Evolutionary conservation across 2,797 vertebrate species (phyloP), one percentile per base, ranked within the genome.

Genomic region (Momotus momota): DNA sequence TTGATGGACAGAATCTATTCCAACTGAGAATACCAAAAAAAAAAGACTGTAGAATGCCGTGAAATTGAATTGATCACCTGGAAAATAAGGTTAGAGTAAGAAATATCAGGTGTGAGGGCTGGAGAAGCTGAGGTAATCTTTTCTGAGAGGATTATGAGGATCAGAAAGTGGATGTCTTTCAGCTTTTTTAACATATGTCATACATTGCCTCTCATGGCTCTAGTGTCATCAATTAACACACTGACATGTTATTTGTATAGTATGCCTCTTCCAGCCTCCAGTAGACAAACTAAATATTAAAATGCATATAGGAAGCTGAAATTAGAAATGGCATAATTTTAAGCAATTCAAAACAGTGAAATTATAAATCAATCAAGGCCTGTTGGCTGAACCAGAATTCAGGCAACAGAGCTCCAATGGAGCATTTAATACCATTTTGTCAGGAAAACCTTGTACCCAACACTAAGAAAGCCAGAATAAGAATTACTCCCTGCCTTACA

Each of bases 41-140:
- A 35, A 35, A 35, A 35, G 61, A 46, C 49, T 81, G 62, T 90
- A 81, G 90, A 77, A 91, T 0, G 9, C 65, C 95, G 90, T 94
- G 93, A 96, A 97, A 97, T 96, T 93, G 96, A 97, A 88, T 87
- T 97, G 92, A 97, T 96, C 95, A 97, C 82, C 95, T 97, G 95
- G 92, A 97, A 97, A 97, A 97, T 96, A 96, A 86, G 78, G 88
- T 92, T 95, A 94, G 81, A 60, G 72, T 82, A 90, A 81, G 78
- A 92, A 97, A 91, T 90, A 91, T 77, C 74, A 90, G 74, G 75
- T 96, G 61, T 77, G 78, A 88, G 87, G 78, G 26, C 58, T 91
- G 40, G 10, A 91, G 60, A 93, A 96, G 25, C 67, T 69, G 38
- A 88, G 65, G 65, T 86, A 93, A 94, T 96, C 38, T 96, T 96